Percentiles rank a stretch among this genome's conserved stretches.
Evolutionary conservation across 2,113 vertebrate species (phyloP).

Genomic region (Lathamus discolor): DNA sequence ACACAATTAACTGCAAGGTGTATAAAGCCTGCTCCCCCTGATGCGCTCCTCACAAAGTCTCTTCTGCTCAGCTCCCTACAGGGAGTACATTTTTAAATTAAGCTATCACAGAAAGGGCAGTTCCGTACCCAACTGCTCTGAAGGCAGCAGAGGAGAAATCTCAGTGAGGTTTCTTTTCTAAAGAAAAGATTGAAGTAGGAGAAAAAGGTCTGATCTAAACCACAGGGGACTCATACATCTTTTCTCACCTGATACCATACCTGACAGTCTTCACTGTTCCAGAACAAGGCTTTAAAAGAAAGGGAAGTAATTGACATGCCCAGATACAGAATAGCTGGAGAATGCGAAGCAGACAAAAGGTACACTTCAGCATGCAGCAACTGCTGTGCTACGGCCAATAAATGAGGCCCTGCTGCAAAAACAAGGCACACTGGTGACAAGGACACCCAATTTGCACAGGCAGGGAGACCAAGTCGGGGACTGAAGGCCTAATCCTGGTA

Average conservation of each 20-base stretch:
- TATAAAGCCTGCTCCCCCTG: neutral
- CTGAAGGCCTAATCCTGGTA: neutral
- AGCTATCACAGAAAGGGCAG: neutral
- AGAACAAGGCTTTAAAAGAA: neutral
- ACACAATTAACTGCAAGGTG: neutral
- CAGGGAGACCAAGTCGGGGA: neutral
- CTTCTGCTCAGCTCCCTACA: neutral
- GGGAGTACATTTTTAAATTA: neutral
- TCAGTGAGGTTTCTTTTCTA: neutral
- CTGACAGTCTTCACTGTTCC: neutral
- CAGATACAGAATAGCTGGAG: neutral
- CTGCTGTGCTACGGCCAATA: neutral
- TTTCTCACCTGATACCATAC: neutral
- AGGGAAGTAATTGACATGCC: neutral
- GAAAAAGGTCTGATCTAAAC: neutral
- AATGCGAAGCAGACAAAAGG: neutral
- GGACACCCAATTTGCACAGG: neutral
- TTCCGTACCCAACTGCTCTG: neutral
- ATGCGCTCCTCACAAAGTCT: neutral
- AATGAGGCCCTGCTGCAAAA: neutral
- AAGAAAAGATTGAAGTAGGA: neutral
- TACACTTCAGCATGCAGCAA: neutral
- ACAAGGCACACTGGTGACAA: neutral
- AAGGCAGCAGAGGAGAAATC: neutral
- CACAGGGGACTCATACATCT: neutral